phyloP scores from a whole-genome alignment of 92 coral and sea anemone genomes.

The Diadumene lineata region DNA sequence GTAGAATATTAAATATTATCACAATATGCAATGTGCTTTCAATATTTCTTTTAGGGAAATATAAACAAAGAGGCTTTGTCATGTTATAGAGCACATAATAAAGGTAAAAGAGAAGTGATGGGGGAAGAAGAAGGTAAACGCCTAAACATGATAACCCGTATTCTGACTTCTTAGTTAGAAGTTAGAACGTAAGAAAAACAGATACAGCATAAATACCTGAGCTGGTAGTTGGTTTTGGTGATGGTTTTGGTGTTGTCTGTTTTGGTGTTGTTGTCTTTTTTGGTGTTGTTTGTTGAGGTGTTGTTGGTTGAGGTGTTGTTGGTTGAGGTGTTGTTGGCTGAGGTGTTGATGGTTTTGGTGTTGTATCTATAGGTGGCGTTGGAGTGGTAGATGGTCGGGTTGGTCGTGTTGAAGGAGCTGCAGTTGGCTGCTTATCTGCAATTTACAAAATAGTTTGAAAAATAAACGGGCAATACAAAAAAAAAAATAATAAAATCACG shows the following conservation, averaged over 20 bases:
- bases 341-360: not conserved
- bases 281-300: not conserved
- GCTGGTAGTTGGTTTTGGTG: not conserved
- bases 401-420: conserved; percentile 4
- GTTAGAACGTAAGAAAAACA: no score
- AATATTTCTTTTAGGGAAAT: no score
- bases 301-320: not conserved
- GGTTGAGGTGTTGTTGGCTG: not conserved
- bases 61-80: no score
- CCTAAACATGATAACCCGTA: no score
- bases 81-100: no score
- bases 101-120: not conserved
- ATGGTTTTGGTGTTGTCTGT: not conserved
- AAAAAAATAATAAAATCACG: no score
- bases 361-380: not conserved
- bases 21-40: no score
- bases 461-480: not conserved
- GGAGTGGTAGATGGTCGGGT: not conserved
- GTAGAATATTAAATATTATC: no score
- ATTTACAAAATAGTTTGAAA: not conserved
- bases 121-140: not conserved
- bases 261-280: not conserved
- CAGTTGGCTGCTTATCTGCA: not conserved
- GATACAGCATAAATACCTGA: no score
- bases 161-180: no score